Conservation (phyloP, 2,113 vertebrate species). For the Odontesthes bonariensis region DNA sequence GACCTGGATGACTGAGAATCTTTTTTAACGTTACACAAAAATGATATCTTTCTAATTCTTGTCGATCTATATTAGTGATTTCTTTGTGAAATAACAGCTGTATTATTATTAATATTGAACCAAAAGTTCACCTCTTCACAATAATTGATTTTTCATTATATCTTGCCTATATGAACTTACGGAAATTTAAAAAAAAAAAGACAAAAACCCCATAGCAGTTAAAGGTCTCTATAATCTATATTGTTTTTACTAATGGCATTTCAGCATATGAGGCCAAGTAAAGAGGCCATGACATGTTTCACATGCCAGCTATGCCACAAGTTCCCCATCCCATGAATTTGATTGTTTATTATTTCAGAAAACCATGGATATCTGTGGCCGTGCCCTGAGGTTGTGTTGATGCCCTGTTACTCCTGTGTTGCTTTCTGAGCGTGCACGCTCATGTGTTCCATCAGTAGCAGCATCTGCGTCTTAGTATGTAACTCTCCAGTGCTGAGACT, state of each 20-base stretch:
- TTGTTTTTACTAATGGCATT: not conserved
- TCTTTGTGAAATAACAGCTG: too few relatives aligned
- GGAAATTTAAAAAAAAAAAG: too few relatives aligned
- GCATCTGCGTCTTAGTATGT: slow-evolving; percentile 67
- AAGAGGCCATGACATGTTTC: slow-evolving; percentile 6
- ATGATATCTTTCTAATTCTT: too few relatives aligned
- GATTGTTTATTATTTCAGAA: slow-evolving; percentile 2
- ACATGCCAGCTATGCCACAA: not conserved
- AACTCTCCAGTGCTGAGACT: slow-evolving; percentile 58
- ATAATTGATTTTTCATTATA: not conserved
- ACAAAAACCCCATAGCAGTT: not conserved
- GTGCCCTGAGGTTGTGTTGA: slow-evolving; percentile 5
- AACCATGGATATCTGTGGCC: not conserved
- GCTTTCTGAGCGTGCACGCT: slow-evolving; percentile 4
- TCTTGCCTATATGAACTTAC: not conserved
- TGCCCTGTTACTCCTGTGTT: slow-evolving; percentile 7
- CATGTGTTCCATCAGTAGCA: slow-evolving; percentile 45
- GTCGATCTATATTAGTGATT: too few relatives aligned
- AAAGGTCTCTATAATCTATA: not conserved
- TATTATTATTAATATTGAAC: too few relatives aligned
- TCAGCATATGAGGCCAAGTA: not conserved
- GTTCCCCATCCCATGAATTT: not conserved
- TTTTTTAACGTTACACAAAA: too few relatives aligned
- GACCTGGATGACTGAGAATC: too few relatives aligned
- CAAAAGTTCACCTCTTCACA: too few relatives aligned